These are phyloP conservation scores for Malachius bipustulatus DNA, from an alignment of 2,888 invertebrate genomes.

Conservation along the genomic window DNA sequence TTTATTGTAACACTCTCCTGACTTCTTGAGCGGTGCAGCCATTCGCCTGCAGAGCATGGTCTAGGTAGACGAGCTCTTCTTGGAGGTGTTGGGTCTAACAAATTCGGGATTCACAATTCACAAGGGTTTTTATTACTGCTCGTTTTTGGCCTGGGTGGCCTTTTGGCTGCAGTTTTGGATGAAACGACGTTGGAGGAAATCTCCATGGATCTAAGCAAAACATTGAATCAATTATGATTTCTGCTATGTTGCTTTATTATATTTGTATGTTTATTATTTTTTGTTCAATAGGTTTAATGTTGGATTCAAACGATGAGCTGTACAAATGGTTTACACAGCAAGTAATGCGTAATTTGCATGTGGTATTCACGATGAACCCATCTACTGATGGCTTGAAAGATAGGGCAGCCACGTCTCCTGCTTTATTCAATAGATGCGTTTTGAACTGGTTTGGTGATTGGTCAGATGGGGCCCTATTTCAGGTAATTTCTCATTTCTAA, in stretches of 20 bases:
- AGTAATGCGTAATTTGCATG: slow-evolving; percentile 98
- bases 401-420: slow-evolving; percentile 96
- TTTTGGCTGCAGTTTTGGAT: too few species aligned
- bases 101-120: too few species aligned
- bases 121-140: too few species aligned
- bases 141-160: too few species aligned
- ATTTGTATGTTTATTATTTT: slow-evolving; percentile 9
- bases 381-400: slow-evolving; percentile 97
- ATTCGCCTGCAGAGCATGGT: too few species aligned
- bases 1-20: too few species aligned
- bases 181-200: too few species aligned
- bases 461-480: slow-evolving; percentile 91
- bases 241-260: slow-evolving; percentile 2
- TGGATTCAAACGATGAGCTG: slow-evolving; percentile 95
- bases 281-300: slow-evolving; percentile 73
- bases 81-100: too few species aligned
- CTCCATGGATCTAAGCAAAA: too few species aligned
- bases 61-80: too few species aligned
- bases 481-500: slow-evolving; percentile 41
- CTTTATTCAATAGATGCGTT: slow-evolving; percentile 97
- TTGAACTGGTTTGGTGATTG: slow-evolving; percentile 99
- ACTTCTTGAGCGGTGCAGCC: too few species aligned
- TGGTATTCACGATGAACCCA: slow-evolving; percentile 99
- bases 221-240: too few species aligned
- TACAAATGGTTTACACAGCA: slow-evolving; percentile 99